Evolutionary conservation across 2,888 invertebrate genomes (phyloP).

Genomic region (Eristalinus sepulchralis): DNA sequence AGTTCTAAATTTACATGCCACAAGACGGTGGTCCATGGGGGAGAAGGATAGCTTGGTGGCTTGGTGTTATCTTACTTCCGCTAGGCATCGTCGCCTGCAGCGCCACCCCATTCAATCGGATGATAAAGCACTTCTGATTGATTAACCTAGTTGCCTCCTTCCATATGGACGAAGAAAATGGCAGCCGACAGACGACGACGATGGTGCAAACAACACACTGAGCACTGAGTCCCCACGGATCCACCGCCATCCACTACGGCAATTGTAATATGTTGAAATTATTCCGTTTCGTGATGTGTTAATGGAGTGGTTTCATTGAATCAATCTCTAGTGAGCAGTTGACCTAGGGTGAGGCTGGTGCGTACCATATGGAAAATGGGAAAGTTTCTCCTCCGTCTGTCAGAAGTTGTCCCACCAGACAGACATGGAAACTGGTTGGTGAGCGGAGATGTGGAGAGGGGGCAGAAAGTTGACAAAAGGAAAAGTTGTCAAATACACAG

Average conservation of each 20-base stretch:
- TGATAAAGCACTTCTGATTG: constrained; percentile 60
- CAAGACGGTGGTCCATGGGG: not conserved
- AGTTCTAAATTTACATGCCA: constrained; percentile 59
- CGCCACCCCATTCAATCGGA: constrained; percentile 27
- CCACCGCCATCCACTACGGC: constrained; percentile 6
- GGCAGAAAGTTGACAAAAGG: not conserved
- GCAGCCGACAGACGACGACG: not conserved
- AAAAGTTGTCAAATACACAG: constrained; percentile 14
- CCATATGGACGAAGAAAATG: constrained; percentile 40
- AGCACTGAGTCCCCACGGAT: not conserved
- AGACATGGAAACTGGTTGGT: not conserved
- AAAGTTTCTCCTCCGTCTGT: constrained; percentile 18
- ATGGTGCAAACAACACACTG: not conserved
- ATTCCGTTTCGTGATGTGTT: constrained; percentile 26
- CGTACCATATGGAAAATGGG: constrained; percentile 53
- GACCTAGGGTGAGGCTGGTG: constrained; percentile 68
- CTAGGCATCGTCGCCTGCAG: constrained; percentile 7
- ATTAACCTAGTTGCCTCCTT: constrained; percentile 68
- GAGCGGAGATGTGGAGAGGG: not conserved
- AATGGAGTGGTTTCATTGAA: constrained; percentile 7
- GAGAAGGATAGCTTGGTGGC: not conserved
- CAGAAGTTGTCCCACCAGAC: constrained; percentile 48
- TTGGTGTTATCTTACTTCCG: constrained; percentile 54
- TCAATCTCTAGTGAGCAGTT: constrained; percentile 36
- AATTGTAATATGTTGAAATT: constrained; percentile 27